Evolutionary conservation across 1,140 invertebrate species (phyloP).

Genomic region (Drosophila pseudoobscura): DNA sequence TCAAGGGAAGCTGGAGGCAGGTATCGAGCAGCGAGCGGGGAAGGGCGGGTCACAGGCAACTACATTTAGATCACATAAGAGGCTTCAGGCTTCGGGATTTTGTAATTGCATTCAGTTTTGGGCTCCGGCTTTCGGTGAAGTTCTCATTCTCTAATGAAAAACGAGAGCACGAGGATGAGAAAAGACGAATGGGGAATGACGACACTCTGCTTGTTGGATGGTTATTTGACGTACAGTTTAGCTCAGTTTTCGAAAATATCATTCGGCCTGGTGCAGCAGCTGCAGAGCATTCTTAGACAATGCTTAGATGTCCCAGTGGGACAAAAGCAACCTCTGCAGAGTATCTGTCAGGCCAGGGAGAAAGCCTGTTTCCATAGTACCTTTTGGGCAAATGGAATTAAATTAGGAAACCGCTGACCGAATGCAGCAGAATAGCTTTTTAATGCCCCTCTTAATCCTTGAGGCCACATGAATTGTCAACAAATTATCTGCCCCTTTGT

Average conservation of each 20-base stretch:
- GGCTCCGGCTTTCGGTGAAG: constrained; percentile 39
- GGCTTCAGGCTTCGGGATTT: constrained; percentile 23
- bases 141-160: constrained; percentile 32
- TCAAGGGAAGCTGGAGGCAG: too few species aligned
- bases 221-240: constrained; percentile 46
- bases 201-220: neutral
- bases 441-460: constrained; percentile 38
- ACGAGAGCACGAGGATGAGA: constrained; percentile 20
- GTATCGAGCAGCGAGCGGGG: too few species aligned
- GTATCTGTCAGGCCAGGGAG: too few species aligned
- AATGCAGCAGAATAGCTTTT: constrained; percentile 61
- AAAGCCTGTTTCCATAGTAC: too few species aligned
- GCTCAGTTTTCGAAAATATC: constrained; percentile 48
- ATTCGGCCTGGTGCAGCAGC: constrained; percentile 32
- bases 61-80: constrained; percentile 66
- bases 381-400: constrained; percentile 20
- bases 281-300: constrained; percentile 16
- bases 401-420: constrained; percentile 69
- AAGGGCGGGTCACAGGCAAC: constrained; percentile 11
- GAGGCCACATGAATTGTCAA: constrained; percentile 57
- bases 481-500: constrained; percentile 45
- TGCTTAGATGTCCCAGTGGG: constrained; percentile 14
- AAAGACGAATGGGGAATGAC: constrained; percentile 1
- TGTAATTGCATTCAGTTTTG: constrained; percentile 75
- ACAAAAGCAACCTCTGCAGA: neutral